Base-by-base conservation (phyloP, 2,113 vertebrate species). In the Elachura formosa region DNA sequence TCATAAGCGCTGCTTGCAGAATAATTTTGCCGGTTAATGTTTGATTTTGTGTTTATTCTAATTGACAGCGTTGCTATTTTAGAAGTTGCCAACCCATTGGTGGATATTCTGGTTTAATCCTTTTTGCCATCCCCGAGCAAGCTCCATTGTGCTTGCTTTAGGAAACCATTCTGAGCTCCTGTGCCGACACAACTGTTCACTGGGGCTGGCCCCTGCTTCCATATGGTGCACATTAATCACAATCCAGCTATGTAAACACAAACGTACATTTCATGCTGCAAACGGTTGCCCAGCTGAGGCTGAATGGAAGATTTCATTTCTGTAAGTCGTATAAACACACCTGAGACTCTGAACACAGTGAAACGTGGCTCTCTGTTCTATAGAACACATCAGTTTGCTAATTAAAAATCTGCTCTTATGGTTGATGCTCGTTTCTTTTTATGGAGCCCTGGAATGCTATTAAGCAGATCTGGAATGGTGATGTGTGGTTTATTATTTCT, bases 191-290 rank as follows among this genome's bases (percentile, higher is more conserved):
- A 79, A 91, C 38, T 72, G 76, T 89, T 97, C 18, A 54, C 91
- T 91, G 95, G 80, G 91, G 74, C 94, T 96, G 92, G 43, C 28
- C 49, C 18, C 8, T 67, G 56, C 73, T 92, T 95, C 92, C 95
- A 79, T 94, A 94, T 95, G 95, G 63, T 71, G 87, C 82, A 11
- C 92, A 93, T 97, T 97, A 96, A 96, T 98, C 96, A 96, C 84
- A 85, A 71, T 97, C 96, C 93, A 72, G 49, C 87, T 95, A 7
- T 71, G 59, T 87, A 97, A 97, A 95, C 78, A 96, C 66, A 20
- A 45, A 59, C 62, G 83, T 89, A 58, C 73, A 61, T 96, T 97
- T 96, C 94, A 9, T 87, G 95, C 88, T 92, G 89, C 68, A 55
- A 89, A 52, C 3, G 1, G 31, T 87, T 91, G 88, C 92, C 76